Evolutionary conservation across 2,797 vertebrate genomes (phyloP).

Genomic region (Cercopithecus neglectus): DNA sequence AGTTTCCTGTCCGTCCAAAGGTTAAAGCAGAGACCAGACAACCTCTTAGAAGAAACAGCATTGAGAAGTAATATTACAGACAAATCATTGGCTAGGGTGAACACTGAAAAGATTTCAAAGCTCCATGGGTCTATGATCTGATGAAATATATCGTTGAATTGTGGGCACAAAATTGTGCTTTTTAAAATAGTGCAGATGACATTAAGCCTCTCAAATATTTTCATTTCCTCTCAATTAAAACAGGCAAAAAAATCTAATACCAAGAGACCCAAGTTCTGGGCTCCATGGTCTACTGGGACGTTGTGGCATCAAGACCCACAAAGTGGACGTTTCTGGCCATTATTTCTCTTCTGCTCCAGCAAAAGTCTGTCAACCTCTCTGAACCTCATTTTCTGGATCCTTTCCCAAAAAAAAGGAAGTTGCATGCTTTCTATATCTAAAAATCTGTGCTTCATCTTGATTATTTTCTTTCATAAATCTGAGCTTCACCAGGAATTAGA

Average conservation of each 20-base stretch:
- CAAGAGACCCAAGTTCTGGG: background rate
- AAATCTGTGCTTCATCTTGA: constrained; percentile 42
- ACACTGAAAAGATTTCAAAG: background rate
- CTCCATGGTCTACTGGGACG: background rate
- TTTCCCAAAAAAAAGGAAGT: constrained; percentile 37
- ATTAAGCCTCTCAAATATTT: background rate
- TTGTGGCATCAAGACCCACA: background rate
- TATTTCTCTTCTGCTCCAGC: background rate
- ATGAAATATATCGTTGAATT: background rate
- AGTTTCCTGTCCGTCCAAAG: background rate
- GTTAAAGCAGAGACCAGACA: background rate
- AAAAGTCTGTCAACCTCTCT: background rate
- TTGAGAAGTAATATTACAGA: background rate
- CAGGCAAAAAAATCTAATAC: background rate
- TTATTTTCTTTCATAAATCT: constrained; percentile 49
- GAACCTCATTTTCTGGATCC: constrained; percentile 3
- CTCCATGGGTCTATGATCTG: background rate
- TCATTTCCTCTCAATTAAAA: constrained; percentile 5
- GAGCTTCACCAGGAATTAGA: constrained; percentile 32
- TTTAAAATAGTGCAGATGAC: background rate
- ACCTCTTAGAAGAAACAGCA: background rate
- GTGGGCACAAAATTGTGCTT: background rate
- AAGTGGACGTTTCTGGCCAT: background rate
- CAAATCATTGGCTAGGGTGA: background rate
- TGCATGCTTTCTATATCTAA: background rate